These are phyloP conservation scores for Tetrapedia diversipes DNA, from an alignment of 2,888 invertebrate species.

Conservation along the genomic window DNA sequence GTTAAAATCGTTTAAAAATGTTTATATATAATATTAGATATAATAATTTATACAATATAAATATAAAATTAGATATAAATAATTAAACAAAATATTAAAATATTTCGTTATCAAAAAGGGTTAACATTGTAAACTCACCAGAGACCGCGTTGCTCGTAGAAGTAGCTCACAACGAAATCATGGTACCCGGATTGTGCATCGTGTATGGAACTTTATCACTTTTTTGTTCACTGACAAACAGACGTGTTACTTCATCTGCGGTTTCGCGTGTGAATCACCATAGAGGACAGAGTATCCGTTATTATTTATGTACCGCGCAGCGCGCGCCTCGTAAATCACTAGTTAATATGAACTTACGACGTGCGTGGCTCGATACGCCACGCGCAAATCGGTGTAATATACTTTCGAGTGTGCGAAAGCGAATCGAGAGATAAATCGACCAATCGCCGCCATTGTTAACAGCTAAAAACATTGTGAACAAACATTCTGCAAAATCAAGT, in stretches of 20 bases:
- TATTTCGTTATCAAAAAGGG: background rate
- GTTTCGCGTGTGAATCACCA: constrained; percentile 16
- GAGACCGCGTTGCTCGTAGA: background rate
- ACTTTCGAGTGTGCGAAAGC: constrained; percentile 47
- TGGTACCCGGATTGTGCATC: background rate
- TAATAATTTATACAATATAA: too few species aligned
- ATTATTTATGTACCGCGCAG: constrained; percentile 11
- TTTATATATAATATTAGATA: too few species aligned
- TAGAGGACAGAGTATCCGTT: constrained; percentile 16
- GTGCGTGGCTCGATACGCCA: constrained; percentile 31
- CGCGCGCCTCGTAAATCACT: constrained; percentile 42
- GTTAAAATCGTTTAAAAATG: too few species aligned
- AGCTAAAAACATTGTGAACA: too few species aligned
- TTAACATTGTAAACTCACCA: too few species aligned
- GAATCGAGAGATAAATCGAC: constrained; percentile 26
- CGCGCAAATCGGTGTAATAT: constrained; percentile 49
- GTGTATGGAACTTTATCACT: background rate
- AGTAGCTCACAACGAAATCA: background rate
- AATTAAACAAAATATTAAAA: background rate
- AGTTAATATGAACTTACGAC: constrained; percentile 29
- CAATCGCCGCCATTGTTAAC: background rate
- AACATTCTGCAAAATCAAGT: too few species aligned
- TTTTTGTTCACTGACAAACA: background rate
- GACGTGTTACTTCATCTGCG: background rate
- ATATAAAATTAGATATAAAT: too few species aligned